A percentile compares a stretch with the other conserved stretches of the same genome.
Evolutionary conservation across 2,113 vertebrate genomes (phyloP).

Genomic region (Pagrus major): DNA sequence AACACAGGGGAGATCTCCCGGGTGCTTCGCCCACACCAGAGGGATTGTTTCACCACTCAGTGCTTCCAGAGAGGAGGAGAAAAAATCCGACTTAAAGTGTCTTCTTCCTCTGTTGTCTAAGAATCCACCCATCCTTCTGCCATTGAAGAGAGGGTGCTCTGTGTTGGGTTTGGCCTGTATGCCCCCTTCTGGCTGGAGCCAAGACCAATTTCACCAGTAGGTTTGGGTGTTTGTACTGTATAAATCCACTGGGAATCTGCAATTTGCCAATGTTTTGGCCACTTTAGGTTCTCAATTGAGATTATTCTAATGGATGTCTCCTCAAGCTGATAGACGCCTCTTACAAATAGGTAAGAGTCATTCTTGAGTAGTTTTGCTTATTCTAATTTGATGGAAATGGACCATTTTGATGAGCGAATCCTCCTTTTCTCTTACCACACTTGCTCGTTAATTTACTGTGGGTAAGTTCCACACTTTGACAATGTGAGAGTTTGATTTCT

Average conservation of each 20-base stretch:
- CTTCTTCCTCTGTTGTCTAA: not conserved
- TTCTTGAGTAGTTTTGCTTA: not conserved
- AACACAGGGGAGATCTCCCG: conserved; percentile 28
- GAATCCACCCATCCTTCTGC: not conserved
- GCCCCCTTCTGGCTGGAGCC: not conserved
- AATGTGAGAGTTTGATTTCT: not conserved
- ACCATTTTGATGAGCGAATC: not conserved
- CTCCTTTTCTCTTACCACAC: not conserved
- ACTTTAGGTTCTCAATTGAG: not conserved
- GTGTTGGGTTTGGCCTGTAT: not conserved
- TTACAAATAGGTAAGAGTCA: not conserved
- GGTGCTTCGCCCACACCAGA: conserved; percentile 14
- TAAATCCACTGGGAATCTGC: not conserved
- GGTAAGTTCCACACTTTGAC: not conserved
- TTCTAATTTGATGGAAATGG: not conserved
- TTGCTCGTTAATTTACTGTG: not conserved
- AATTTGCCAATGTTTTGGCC: not conserved
- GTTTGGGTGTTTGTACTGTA: not conserved
- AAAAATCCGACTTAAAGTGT: not conserved
- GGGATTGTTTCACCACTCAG: conserved; percentile 34
- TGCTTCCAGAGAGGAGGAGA: not conserved
- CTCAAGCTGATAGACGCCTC: not conserved
- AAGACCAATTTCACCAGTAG: not conserved
- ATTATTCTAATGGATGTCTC: not conserved
- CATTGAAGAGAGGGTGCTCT: not conserved